Conservation (phyloP, 2,113 vertebrate genomes). For the Capricornis sumatraensis region DNA sequence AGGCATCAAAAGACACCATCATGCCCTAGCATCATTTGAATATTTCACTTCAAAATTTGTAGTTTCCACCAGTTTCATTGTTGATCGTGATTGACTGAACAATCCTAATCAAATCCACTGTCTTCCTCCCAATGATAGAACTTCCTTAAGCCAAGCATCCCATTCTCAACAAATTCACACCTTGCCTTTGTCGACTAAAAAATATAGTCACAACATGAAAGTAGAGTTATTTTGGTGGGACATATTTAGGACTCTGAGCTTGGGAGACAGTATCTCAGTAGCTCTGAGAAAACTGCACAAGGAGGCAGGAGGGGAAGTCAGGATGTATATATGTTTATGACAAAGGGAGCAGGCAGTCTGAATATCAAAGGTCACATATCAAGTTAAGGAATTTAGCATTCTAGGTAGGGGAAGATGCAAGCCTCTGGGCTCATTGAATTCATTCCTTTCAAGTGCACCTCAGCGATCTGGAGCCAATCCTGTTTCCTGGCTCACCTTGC, state of each 20-base stretch:
- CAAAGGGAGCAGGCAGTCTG: not conserved
- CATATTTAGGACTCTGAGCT: not conserved
- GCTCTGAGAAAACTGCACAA: not conserved
- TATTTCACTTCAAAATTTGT: not conserved
- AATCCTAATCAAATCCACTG: not conserved
- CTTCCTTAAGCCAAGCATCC: not conserved
- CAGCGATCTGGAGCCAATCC: not conserved
- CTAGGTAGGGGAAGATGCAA: not conserved
- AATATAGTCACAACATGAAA: not conserved
- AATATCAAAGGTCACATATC: not conserved
- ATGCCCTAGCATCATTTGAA: not conserved
- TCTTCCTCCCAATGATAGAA: not conserved
- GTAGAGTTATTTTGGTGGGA: not conserved
- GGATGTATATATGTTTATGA: not conserved
- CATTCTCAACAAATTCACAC: not conserved
- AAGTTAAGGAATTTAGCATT: not conserved
- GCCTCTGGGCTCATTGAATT: not conserved
- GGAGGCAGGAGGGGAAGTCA: not conserved
- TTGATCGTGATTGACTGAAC: not conserved
- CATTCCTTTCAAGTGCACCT: not conserved
- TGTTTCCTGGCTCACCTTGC: not conserved
- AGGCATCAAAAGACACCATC: not conserved
- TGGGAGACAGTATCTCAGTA: not conserved
- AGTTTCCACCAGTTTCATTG: not conserved
- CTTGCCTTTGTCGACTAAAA: not conserved